Evolutionary conservation across 2,888 invertebrate species (phyloP).

Genomic region (Spodoptera exigua): DNA sequence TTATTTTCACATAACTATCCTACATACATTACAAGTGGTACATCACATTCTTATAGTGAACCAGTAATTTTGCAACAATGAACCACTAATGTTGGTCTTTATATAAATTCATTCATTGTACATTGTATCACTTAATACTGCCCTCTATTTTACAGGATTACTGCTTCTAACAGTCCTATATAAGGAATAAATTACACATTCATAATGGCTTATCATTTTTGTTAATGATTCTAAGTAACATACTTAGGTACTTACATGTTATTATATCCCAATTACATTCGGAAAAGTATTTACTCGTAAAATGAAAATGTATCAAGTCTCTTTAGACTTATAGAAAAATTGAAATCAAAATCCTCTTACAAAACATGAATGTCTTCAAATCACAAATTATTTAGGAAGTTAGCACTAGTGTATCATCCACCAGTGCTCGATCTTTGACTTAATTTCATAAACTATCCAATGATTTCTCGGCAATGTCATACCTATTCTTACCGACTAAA

Average conservation of each 20-base stretch:
- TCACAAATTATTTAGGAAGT: too few species aligned
- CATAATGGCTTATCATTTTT: too few species aligned
- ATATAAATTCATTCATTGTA: conserved; percentile 10
- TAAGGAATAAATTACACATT: conserved; percentile 7
- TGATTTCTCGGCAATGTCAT: too few species aligned
- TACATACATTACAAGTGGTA: conserved; percentile 28
- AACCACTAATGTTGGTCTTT: conserved; percentile 35
- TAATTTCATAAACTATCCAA: too few species aligned
- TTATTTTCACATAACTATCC: conserved; percentile 50
- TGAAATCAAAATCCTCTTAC: too few species aligned
- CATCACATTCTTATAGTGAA: conserved; percentile 26
- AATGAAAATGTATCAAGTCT: too few species aligned
- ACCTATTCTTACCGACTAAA: too few species aligned
- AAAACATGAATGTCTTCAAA: too few species aligned
- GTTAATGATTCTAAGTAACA: not conserved
- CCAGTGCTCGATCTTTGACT: too few species aligned
- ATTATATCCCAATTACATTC: not conserved
- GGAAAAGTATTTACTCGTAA: not conserved
- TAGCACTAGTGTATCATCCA: too few species aligned
- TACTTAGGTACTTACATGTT: not conserved
- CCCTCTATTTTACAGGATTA: not conserved
- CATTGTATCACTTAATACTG: conserved; percentile 39
- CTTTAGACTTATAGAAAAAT: too few species aligned
- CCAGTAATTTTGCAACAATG: conserved; percentile 37
- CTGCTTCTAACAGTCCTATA: not conserved